These are phyloP conservation scores for Thunnus albacares DNA, from an alignment of 2,797 vertebrate species.

Conservation along the genomic window DNA sequence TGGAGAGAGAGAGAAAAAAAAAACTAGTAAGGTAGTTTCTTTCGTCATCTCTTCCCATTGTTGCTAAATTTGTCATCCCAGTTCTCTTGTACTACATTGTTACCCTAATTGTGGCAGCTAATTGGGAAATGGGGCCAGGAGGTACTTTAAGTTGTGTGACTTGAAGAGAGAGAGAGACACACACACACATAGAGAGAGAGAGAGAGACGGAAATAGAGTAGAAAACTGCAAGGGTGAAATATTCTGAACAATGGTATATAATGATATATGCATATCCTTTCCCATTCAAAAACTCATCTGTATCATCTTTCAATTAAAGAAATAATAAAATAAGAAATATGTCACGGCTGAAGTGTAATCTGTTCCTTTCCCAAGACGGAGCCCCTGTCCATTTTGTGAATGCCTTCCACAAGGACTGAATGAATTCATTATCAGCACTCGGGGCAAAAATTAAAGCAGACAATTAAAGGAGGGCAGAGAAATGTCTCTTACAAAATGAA, in stretches of 20 bases:
- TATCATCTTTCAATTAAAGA: slow-evolving; percentile 62
- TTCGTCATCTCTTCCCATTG: slow-evolving; percentile 70
- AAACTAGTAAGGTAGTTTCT: slow-evolving; percentile 60
- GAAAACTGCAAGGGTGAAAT: slow-evolving; percentile 8
- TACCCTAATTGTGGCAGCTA: slow-evolving; percentile 86
- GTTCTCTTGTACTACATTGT: slow-evolving; percentile 88
- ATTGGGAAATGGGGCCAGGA: slow-evolving; percentile 85
- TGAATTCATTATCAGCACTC: slow-evolving; percentile 57
- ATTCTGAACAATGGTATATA: slow-evolving; percentile 17
- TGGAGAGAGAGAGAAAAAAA: not conserved
- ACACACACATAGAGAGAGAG: slow-evolving; percentile 11
- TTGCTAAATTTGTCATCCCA: slow-evolving; percentile 87
- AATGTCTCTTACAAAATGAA: slow-evolving; percentile 54
- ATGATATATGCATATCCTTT: slow-evolving; percentile 17
- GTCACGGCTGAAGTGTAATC: slow-evolving; percentile 42
- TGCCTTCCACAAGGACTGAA: slow-evolving; percentile 23
- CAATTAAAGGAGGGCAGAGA: slow-evolving; percentile 57
- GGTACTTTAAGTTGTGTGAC: slow-evolving; percentile 69
- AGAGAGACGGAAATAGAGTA: slow-evolving; percentile 9
- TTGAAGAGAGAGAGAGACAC: slow-evolving; percentile 24
- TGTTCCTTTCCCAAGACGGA: slow-evolving; percentile 11
- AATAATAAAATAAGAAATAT: slow-evolving; percentile 42
- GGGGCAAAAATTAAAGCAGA: slow-evolving; percentile 52
- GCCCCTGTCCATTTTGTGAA: slow-evolving; percentile 37
- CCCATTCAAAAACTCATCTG: slow-evolving; percentile 27